phyloP scores from a whole-genome alignment of 2,113 vertebrate species.

The Dicaeum eximium region DNA sequence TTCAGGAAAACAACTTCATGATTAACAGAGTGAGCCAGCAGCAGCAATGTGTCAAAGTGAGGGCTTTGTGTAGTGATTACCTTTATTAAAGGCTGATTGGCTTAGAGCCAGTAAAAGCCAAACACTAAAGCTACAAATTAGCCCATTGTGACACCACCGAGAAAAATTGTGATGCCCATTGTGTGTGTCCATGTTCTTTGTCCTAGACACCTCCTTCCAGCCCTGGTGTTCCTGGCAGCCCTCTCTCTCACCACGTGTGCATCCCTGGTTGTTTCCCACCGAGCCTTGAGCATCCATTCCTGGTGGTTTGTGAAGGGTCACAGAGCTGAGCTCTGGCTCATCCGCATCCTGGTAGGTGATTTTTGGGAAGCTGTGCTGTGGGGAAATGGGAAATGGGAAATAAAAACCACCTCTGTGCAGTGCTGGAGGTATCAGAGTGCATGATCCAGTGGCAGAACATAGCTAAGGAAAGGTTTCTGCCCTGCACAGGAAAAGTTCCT shows the following conservation, averaged over 20 bases:
- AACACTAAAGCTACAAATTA: neutral
- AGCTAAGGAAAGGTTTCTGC: neutral
- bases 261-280: constrained; percentile 75
- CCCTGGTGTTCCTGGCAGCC: constrained; percentile 73
- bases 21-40: neutral
- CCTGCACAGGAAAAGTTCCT: neutral
- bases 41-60: neutral
- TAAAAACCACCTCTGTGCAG: neutral
- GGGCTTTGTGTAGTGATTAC: neutral
- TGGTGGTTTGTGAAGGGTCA: constrained; percentile 71
- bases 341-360: constrained; percentile 74
- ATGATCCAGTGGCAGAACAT: neutral
- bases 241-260: constrained; percentile 66
- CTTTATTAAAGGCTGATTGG: neutral
- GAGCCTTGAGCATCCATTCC: constrained; percentile 65
- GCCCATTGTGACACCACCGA: neutral
- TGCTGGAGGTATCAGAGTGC: neutral
- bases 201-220: constrained; percentile 72
- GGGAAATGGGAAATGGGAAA: neutral
- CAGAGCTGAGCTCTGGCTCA: constrained; percentile 74
- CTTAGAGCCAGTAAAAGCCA: neutral
- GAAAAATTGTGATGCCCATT: neutral
- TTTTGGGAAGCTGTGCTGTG: neutral
- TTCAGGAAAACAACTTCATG: neutral
- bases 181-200: neutral